phyloP scores from a whole-genome alignment of 2,888 invertebrate species.

The Baronia brevicornis region DNA sequence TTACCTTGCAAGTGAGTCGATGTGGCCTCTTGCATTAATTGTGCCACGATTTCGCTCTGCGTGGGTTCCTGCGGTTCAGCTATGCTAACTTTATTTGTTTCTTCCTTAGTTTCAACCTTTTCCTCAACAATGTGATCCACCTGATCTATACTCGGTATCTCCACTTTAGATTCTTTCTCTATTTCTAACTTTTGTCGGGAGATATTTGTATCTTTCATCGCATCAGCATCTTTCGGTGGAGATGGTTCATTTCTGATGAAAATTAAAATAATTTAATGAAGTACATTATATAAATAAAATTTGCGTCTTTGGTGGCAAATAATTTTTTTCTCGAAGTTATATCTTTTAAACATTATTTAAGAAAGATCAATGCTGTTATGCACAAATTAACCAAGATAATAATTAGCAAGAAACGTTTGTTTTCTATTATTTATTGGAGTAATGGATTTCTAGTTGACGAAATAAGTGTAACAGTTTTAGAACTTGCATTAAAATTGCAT shows the following conservation, averaged over 20 bases:
- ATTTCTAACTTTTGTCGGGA: conserved; percentile 14
- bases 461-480: too few species aligned
- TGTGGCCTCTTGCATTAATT: conserved; percentile 15
- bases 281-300: background rate
- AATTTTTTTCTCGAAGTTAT: too few species aligned
- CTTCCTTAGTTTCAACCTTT: conserved; percentile 19
- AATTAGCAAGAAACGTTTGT: too few species aligned
- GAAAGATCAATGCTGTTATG: too few species aligned
- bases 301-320: background rate
- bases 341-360: too few species aligned
- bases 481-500: too few species aligned
- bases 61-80: conserved; percentile 24
- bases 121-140: conserved; percentile 19
- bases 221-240: conserved; percentile 41
- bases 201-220: conserved; percentile 30
- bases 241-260: conserved; percentile 38
- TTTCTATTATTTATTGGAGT: too few species aligned
- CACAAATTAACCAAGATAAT: too few species aligned
- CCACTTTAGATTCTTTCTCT: conserved; percentile 18
- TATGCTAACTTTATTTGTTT: conserved; percentile 24
- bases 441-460: too few species aligned
- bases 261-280: conserved; percentile 1
- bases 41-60: conserved; percentile 21
- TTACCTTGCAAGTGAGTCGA: too few species aligned
- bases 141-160: conserved; percentile 21